Evolutionary conservation across 2,888 invertebrate species (phyloP).

Genomic region (Napeogenes inachia): DNA sequence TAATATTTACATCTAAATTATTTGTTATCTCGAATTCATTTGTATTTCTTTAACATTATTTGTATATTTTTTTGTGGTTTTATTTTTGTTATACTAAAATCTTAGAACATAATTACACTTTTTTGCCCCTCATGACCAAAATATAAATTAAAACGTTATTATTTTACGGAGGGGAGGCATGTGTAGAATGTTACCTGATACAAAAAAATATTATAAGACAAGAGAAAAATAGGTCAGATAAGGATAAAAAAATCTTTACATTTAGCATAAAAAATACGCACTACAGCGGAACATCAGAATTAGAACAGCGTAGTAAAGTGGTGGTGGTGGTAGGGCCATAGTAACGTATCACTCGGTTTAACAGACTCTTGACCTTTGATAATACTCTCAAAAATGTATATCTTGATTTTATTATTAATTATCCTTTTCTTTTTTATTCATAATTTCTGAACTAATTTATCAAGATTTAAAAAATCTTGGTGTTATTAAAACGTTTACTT

Average conservation of each 20-base stretch:
- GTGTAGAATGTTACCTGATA: conserved; percentile 16
- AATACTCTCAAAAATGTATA: too few species aligned
- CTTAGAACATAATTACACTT: background rate
- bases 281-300: conserved; percentile 13
- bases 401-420: too few species aligned
- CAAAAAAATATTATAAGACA: conserved; percentile 20
- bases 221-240: conserved; percentile 16
- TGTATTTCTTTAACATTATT: too few species aligned
- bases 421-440: too few species aligned
- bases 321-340: background rate
- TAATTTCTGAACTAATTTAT: too few species aligned
- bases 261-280: conserved; percentile 22
- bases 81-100: too few species aligned
- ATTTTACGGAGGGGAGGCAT: conserved; percentile 1
- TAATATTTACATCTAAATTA: too few species aligned
- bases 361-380: background rate
- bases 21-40: too few species aligned
- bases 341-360: background rate
- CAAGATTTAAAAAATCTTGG: too few species aligned
- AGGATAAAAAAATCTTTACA: conserved; percentile 19
- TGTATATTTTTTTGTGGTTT: too few species aligned
- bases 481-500: too few species aligned
- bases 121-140: background rate
- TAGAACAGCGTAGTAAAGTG: conserved; percentile 3
- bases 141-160: background rate